Evolutionary conservation across 2,888 invertebrate species (phyloP).

Genomic region (Monoplex corrugatus): DNA sequence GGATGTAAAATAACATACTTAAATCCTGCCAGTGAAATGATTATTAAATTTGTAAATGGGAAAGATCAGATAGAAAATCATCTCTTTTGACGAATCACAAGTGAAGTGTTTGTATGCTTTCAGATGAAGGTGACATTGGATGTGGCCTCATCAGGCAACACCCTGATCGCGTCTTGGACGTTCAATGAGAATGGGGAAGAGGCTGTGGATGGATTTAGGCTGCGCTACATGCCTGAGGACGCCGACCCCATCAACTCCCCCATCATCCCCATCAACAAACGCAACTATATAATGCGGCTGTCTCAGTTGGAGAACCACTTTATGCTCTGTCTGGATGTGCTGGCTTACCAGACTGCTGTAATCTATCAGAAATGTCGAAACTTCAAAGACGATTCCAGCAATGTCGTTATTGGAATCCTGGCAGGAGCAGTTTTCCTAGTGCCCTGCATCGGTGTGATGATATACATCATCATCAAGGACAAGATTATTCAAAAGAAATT

Average conservation of each 20-base stretch:
- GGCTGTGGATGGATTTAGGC: constrained; percentile 44
- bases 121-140: constrained; percentile 35
- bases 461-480: constrained; percentile 59
- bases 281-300: constrained; percentile 50
- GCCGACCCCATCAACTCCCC: constrained; percentile 26
- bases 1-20: too few species aligned
- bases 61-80: too few species aligned
- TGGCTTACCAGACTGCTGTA: constrained; percentile 45
- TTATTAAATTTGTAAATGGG: too few species aligned
- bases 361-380: constrained; percentile 29
- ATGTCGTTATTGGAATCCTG: constrained; percentile 63
- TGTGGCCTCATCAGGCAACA: constrained; percentile 12
- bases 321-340: constrained; percentile 58
- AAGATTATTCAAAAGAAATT: neutral
- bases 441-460: constrained; percentile 61
- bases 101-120: too few species aligned
- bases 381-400: constrained; percentile 47
- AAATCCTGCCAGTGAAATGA: too few species aligned
- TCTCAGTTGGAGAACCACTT: constrained; percentile 52
- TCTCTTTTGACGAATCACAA: too few species aligned
- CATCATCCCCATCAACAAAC: constrained; percentile 30
- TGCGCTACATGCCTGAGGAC: constrained; percentile 46
- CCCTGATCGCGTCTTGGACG: constrained; percentile 48
- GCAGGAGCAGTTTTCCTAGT: constrained; percentile 66
- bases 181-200: neutral